A percentile compares a stretch with the other conserved stretches of the same genome.
These are phyloP conservation scores for Synanthedon formicaeformis DNA, from an alignment of 2,888 invertebrate genomes.

Conservation along the genomic window DNA sequence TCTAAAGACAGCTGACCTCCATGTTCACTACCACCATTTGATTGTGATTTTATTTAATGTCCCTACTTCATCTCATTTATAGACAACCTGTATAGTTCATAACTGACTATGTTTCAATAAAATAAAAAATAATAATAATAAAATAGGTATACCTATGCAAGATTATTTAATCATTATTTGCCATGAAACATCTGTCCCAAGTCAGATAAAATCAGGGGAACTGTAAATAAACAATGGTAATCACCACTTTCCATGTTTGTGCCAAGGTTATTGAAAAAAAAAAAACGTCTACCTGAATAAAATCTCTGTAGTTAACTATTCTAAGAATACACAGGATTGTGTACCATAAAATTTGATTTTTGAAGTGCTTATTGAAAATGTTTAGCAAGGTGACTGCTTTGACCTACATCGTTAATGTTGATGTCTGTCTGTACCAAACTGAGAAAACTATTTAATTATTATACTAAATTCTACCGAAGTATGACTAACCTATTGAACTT, in stretches of 20 bases:
- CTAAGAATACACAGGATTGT: neutral
- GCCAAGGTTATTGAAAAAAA: conserved; percentile 26
- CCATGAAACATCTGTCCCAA: neutral
- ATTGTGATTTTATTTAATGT: too few relatives aligned
- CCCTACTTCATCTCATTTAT: too few relatives aligned
- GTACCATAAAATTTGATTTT: neutral
- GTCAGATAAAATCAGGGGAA: neutral
- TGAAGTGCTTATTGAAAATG: neutral
- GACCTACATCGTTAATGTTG: conserved; percentile 11
- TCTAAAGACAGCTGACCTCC: too few relatives aligned
- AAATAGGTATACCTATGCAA: too few relatives aligned
- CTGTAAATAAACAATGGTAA: neutral
- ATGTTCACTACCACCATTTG: too few relatives aligned
- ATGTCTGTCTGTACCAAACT: neutral
- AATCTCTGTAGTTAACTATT: conserved; percentile 17
- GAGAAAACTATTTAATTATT: neutral
- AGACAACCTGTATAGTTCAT: too few relatives aligned
- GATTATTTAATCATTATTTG: too few relatives aligned
- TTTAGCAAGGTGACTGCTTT: conserved; percentile 24
- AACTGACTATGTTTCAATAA: too few relatives aligned
- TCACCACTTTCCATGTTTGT: conserved; percentile 18
- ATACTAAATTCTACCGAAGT: too few relatives aligned
- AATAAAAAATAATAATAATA: too few relatives aligned
- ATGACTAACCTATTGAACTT: too few relatives aligned
- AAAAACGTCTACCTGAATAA: conserved; percentile 26